phyloP scores from a whole-genome alignment of 2,888 invertebrate genomes.

The Drosophila picticornis region DNA sequence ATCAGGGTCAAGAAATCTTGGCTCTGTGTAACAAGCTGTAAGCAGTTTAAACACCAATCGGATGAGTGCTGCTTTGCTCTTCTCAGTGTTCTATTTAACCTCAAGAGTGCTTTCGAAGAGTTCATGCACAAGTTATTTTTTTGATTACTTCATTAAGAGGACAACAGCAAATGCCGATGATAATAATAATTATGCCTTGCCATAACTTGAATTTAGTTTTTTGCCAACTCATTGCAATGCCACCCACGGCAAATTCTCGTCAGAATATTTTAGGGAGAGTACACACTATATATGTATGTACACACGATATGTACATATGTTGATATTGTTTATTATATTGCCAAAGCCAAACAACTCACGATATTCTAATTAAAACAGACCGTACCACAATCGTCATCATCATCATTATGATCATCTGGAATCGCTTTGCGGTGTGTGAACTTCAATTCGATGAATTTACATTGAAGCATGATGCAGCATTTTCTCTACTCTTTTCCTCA shows the following conservation, averaged over 20 bases:
- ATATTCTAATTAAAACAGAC: conserved; percentile 79
- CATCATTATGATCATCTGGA: conserved; percentile 22
- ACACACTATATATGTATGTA: background rate
- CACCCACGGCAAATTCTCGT: conserved; percentile 62
- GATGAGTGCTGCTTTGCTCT: conserved; percentile 23
- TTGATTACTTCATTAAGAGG: conserved; percentile 78
- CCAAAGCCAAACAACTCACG: conserved; percentile 78
- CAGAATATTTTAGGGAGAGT: background rate
- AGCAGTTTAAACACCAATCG: conserved; percentile 51
- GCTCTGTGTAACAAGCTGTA: conserved; percentile 45
- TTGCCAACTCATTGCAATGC: conserved; percentile 67
- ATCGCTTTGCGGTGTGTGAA: conserved; percentile 56
- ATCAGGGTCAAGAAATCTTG: conserved; percentile 40
- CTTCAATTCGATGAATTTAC: conserved; percentile 69
- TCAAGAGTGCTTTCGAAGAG: conserved; percentile 27
- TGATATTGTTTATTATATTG: conserved; percentile 74
- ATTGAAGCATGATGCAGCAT: conserved; percentile 71
- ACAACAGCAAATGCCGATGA: conserved; percentile 72
- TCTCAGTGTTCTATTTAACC: conserved; percentile 25
- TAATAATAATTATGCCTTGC: conserved; percentile 66
- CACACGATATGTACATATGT: conserved; percentile 22
- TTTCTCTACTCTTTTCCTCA: background rate
- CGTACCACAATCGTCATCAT: conserved; percentile 29
- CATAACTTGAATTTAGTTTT: conserved; percentile 48
- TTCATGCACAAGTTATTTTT: conserved; percentile 31